phyloP scores from a whole-genome alignment of 2,113 vertebrate species.

The Carollia perspicillata region DNA sequence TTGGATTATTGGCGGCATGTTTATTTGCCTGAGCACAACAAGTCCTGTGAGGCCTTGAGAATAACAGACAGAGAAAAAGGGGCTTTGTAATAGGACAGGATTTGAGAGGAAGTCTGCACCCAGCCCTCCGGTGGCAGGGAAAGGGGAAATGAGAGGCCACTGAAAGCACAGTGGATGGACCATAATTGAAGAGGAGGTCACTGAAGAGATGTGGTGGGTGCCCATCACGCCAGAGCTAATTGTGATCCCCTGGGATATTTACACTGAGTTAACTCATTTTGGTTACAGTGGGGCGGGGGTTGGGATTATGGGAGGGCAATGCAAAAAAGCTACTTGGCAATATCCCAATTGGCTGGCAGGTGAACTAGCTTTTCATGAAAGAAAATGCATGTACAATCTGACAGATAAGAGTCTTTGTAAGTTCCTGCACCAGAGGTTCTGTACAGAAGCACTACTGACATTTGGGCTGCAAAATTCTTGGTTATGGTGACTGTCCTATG shows the following conservation, averaged over 20 bases:
- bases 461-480: not conserved
- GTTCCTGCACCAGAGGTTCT: not conserved
- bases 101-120: not conserved
- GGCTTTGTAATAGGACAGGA: not conserved
- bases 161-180: not conserved
- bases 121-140: not conserved
- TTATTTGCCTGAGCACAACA: constrained; percentile 43
- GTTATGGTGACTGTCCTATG: not conserved
- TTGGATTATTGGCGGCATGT: constrained; percentile 56
- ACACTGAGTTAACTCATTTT: not conserved
- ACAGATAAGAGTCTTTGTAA: not conserved
- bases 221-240: not conserved
- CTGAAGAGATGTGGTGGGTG: not conserved
- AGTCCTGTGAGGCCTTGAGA: constrained; percentile 20
- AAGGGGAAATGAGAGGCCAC: not conserved
- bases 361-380: not conserved
- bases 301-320: not conserved
- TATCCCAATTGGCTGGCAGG: not conserved
- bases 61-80: not conserved
- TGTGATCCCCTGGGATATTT: not conserved
- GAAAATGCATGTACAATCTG: not conserved
- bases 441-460: not conserved
- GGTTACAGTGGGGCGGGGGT: not conserved
- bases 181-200: not conserved
- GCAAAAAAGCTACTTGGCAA: not conserved